These are phyloP conservation scores for Lycorma delicatula DNA, from an alignment of 1,140 invertebrate species.

Conservation along the genomic window DNA sequence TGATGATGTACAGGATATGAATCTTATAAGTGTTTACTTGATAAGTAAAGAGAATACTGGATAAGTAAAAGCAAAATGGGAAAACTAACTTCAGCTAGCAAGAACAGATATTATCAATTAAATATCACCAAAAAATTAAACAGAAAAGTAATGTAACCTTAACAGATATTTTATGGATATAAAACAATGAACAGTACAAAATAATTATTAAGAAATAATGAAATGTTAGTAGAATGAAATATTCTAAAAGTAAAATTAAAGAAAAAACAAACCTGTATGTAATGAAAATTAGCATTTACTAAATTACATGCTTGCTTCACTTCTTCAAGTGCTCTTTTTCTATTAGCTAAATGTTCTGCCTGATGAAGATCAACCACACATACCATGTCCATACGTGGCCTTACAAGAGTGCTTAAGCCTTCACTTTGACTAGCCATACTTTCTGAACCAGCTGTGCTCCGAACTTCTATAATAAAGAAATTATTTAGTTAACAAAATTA, in stretches of 20 bases:
- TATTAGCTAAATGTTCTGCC: slow-evolving; percentile 55
- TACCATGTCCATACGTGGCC: slow-evolving; percentile 78
- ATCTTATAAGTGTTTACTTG: too few species aligned
- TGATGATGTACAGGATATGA: too few species aligned
- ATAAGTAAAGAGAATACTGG: too few species aligned
- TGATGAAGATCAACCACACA: slow-evolving; percentile 80
- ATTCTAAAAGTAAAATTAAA: not conserved
- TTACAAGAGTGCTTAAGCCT: slow-evolving; percentile 29
- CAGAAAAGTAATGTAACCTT: too few species aligned
- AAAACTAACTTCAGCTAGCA: too few species aligned
- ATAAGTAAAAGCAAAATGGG: too few species aligned
- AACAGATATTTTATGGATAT: too few species aligned
- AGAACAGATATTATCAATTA: too few species aligned
- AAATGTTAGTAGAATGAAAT: not conserved
- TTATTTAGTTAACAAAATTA: too few species aligned
- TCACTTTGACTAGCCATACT: slow-evolving; percentile 15
- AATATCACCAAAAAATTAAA: not conserved
- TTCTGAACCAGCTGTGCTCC: slow-evolving; percentile 16
- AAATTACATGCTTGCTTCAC: slow-evolving; percentile 67
- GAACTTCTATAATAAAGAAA: too few species aligned
- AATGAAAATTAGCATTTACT: slow-evolving; percentile 70
- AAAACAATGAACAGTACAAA: too few species aligned
- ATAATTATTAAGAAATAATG: not conserved
- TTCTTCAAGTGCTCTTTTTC: slow-evolving; percentile 75
- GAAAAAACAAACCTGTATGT: slow-evolving; percentile 58